A percentile compares a stretch with the other conserved stretches of the same genome.
phyloP scores from a whole-genome alignment of 2,797 vertebrate genomes.

The Thunnus albacares region DNA sequence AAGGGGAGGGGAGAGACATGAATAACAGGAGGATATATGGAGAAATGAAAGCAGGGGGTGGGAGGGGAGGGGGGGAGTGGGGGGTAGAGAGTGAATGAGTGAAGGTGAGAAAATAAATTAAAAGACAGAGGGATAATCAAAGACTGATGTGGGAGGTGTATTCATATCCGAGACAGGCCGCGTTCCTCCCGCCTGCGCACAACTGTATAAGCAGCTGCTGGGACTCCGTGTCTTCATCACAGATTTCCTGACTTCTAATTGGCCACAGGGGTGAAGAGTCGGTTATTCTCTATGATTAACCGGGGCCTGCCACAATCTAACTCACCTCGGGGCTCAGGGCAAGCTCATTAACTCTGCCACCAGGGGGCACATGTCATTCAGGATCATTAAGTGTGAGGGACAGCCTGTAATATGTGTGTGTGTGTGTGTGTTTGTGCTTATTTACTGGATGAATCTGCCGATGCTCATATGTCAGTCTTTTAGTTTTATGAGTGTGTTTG shows the following conservation, averaged over 20 bases:
- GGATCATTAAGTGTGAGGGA: constrained; percentile 58
- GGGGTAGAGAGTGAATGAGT: no score
- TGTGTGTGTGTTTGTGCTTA: constrained; percentile 29
- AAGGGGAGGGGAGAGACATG: constrained; percentile 7
- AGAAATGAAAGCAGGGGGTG: constrained; percentile 5
- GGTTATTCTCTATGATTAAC: constrained; percentile 56
- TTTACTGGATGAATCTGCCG: not conserved
- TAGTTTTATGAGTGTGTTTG: not conserved
- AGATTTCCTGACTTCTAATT: constrained; percentile 54
- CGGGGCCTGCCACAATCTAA: constrained; percentile 16
- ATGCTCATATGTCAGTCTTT: not conserved
- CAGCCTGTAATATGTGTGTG: constrained; percentile 21
- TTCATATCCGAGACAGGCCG: constrained; percentile 4
- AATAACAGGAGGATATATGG: constrained; percentile 16
- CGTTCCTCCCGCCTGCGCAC: constrained; percentile 31
- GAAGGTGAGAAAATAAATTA: no score
- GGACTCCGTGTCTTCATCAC: constrained; percentile 47
- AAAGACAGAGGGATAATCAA: not conserved
- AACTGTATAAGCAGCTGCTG: constrained; percentile 38
- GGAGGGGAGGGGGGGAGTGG: no score
- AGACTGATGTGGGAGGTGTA: not conserved
- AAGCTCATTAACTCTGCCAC: constrained; percentile 73
- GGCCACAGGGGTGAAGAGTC: constrained; percentile 50
- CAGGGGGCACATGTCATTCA: constrained; percentile 80
- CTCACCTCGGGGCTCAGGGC: constrained; percentile 39